Evolutionary conservation across 2,797 vertebrate species (phyloP).

Genomic region (Taeniopygia guttata): DNA sequence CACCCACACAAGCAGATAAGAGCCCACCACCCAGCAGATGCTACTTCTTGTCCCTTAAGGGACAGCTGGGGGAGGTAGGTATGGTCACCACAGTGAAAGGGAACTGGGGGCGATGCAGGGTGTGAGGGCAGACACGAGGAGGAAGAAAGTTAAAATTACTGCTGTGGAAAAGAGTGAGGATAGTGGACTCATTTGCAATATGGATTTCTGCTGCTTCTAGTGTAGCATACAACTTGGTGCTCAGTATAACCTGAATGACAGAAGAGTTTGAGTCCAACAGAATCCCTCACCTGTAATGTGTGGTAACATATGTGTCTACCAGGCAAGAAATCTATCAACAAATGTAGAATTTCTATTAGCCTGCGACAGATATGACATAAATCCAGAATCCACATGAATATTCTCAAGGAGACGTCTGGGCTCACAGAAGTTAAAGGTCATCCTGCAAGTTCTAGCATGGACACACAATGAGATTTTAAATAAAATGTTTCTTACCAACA

Average conservation of each 20-base stretch:
- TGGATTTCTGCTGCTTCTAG: not conserved
- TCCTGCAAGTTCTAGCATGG: not conserved
- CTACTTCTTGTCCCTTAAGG: not conserved
- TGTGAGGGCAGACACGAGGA: not conserved
- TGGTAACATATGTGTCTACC: not conserved
- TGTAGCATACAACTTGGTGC: not conserved
- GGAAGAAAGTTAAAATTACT: not conserved
- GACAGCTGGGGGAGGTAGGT: not conserved
- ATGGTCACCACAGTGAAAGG: not conserved
- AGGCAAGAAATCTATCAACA: not conserved
- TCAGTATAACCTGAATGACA: not conserved
- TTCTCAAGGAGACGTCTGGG: not conserved
- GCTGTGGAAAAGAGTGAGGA: not conserved
- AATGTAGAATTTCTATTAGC: not conserved
- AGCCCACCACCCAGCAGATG: not conserved
- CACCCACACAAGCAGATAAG: not conserved
- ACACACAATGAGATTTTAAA: not conserved
- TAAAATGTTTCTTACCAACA: constrained; percentile 84
- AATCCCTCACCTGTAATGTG: not conserved
- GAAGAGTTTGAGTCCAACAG: not conserved
- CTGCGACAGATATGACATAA: not conserved
- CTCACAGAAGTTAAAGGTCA: not conserved
- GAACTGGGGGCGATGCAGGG: not conserved
- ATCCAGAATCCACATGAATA: not conserved
- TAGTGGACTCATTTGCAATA: not conserved